A percentile compares a stretch with the other conserved stretches of the same genome.
Evolutionary conservation across 2,113 vertebrate species (phyloP).

Genomic region (Struthio camelus): DNA sequence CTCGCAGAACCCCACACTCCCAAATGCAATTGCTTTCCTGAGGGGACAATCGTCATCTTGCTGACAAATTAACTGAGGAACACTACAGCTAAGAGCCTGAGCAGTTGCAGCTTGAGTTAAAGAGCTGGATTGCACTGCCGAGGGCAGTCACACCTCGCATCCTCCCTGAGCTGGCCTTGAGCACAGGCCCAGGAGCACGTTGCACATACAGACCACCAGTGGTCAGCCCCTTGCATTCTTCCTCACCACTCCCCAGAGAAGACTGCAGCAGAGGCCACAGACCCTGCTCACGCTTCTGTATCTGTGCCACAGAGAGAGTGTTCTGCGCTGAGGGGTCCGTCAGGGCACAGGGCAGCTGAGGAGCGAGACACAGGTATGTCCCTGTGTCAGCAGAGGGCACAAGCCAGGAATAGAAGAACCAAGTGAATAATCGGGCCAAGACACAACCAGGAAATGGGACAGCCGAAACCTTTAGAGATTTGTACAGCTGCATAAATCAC

Average conservation of each 20-base stretch:
- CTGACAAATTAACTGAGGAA: neutral
- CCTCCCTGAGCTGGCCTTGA: neutral
- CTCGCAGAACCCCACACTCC: neutral
- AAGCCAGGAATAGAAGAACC: neutral
- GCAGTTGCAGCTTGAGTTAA: neutral
- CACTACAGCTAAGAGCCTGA: neutral
- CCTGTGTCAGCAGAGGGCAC: rapidly evolving
- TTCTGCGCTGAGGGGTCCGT: neutral
- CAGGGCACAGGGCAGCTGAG: rapidly evolving
- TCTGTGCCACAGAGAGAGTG: neutral
- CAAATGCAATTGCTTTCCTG: neutral
- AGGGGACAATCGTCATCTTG: neutral
- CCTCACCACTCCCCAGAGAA: neutral
- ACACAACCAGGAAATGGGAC: neutral
- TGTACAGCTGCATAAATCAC: neutral
- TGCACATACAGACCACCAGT: neutral
- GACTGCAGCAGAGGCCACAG: neutral
- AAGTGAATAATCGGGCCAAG: neutral
- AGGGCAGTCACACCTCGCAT: rapidly evolving
- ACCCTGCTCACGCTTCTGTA: neutral
- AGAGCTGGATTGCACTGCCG: neutral
- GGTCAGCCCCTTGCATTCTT: neutral
- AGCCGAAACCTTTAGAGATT: neutral
- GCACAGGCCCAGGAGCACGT: neutral
- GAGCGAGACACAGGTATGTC: neutral